These are phyloP conservation scores for Mus caroli DNA, from an alignment of 2,797 vertebrate genomes.

Conservation along the genomic window DNA sequence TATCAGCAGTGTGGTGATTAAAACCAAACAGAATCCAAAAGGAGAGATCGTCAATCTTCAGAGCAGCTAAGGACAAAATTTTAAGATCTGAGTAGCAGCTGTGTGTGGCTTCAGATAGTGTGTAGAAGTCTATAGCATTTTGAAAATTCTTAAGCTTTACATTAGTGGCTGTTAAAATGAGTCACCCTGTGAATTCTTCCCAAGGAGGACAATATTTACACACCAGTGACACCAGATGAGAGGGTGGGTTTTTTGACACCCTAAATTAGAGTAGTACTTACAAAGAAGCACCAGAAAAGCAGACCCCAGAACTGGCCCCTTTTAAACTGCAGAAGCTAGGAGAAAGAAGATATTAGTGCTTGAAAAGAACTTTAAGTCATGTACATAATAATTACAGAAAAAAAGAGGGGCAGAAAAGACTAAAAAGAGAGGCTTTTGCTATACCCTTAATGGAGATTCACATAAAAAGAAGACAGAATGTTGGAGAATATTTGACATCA, in stretches of 20 bases:
- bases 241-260: background rate
- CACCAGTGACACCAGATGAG: background rate
- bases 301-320: background rate
- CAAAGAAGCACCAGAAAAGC: background rate
- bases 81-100: background rate
- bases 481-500: conserved; percentile 56
- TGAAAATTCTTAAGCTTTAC: background rate
- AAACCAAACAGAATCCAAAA: background rate
- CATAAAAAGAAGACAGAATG: background rate
- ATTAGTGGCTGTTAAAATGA: conserved; percentile 15
- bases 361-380: conserved; percentile 10
- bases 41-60: background rate
- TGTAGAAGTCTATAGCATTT: background rate
- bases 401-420: background rate
- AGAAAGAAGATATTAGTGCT: conserved; percentile 38
- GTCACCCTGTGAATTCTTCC: background rate
- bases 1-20: background rate
- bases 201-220: conserved; percentile 39
- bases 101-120: background rate
- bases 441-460: conserved; percentile 29
- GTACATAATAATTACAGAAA: background rate
- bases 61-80: conserved; percentile 33
- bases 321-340: background rate
- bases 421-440: conserved; percentile 7
- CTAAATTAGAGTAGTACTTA: background rate